A percentile compares a stretch with the other conserved stretches of the same genome.
These are phyloP conservation scores for Mythimna pallens DNA, from an alignment of 2,888 invertebrate genomes.

Conservation along the genomic window DNA sequence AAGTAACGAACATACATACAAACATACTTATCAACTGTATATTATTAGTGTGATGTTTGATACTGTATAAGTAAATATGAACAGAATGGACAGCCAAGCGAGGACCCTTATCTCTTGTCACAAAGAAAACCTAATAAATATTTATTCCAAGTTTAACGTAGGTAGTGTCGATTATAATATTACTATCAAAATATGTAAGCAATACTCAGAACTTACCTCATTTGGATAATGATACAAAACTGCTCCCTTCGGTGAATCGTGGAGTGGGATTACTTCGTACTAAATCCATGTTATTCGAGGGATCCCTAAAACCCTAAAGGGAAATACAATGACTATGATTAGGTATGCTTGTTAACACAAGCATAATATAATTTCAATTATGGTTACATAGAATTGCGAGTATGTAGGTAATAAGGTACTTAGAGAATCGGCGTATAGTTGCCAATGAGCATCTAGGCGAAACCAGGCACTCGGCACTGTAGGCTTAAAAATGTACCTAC, in stretches of 20 bases:
- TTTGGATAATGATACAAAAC: background rate
- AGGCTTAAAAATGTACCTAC: no score
- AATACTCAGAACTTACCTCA: background rate
- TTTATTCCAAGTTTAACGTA: background rate
- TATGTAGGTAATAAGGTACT: background rate
- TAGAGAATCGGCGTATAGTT: background rate
- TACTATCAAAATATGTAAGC: no score
- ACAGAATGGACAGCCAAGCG: background rate
- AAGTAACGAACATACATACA: no score
- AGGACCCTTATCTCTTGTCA: background rate
- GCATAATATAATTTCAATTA: background rate
- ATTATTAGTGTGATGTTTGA: no score
- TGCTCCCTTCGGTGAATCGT: background rate
- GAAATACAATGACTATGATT: background rate
- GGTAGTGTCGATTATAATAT: background rate
- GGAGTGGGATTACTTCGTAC: background rate
- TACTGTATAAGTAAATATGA: background rate
- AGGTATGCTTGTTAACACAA: background rate
- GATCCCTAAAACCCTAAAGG: background rate
- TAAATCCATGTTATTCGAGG: constrained; percentile 11
- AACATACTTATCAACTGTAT: no score
- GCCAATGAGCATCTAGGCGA: background rate
- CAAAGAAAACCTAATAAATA: background rate
- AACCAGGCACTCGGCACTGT: no score
- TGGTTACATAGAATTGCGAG: background rate